phyloP scores from a whole-genome alignment of 2,888 invertebrate genomes.

The Onchidella celtica region DNA sequence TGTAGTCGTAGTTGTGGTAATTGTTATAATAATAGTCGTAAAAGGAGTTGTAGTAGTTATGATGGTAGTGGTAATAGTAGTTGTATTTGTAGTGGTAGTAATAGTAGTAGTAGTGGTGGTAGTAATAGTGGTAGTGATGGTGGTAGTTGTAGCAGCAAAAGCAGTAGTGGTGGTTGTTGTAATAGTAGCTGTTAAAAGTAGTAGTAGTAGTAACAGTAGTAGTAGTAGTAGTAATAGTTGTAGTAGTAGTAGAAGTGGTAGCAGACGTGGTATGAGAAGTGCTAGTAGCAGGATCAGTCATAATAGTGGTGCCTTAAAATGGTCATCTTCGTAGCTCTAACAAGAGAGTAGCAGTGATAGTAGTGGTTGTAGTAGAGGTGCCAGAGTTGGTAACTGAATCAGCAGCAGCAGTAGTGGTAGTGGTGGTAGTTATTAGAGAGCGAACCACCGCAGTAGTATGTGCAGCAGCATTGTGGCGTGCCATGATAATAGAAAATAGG shows the following conservation, averaged over 20 bases:
- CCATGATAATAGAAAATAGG: too few relatives aligned
- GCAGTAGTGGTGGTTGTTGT: constrained; percentile 40
- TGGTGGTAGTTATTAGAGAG: not conserved
- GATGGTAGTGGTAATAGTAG: constrained; percentile 34
- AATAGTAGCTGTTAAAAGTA: constrained; percentile 5
- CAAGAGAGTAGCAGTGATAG: not conserved
- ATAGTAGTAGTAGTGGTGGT: constrained; percentile 36
- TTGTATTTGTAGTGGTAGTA: constrained; percentile 35
- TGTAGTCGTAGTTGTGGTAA: not conserved
- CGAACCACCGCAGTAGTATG: too few relatives aligned
- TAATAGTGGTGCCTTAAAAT: not conserved
- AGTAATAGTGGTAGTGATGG: constrained; percentile 35
- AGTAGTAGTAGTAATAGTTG: not conserved
- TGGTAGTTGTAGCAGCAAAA: constrained; percentile 40
- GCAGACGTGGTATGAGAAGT: constrained; percentile 15
- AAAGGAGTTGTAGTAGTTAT: not conserved
- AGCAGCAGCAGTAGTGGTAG: not conserved
- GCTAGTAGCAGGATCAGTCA: not conserved
- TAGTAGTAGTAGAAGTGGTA: not conserved
- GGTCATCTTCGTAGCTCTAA: too few relatives aligned
- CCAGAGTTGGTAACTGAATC: not conserved
- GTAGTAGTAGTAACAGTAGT: not conserved
- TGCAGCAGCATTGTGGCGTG: too few relatives aligned
- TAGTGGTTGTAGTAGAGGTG: not conserved
- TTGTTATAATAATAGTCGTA: not conserved